Percentiles rank a stretch among this genome's conserved stretches.
phyloP scores from a whole-genome alignment of 1,140 invertebrate species.

The Heliconius melpomene region DNA sequence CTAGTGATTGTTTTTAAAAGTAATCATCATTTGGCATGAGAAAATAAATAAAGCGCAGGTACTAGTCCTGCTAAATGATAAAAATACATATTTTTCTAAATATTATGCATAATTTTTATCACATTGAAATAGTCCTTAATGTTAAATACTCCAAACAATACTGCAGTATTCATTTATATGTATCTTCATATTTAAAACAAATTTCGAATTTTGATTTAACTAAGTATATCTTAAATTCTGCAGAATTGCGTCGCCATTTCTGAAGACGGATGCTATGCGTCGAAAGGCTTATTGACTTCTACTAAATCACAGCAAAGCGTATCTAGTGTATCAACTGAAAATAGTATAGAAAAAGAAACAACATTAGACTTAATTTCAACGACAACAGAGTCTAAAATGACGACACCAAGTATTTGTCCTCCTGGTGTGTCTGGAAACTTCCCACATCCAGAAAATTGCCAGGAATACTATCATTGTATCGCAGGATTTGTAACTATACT shows the following conservation, averaged over 20 bases:
- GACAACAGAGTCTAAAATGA: conserved; percentile 10
- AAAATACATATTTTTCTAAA: too few relatives aligned
- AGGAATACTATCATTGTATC: conserved; percentile 51
- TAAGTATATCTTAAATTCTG: not conserved
- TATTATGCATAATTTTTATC: too few relatives aligned
- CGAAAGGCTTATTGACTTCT: conserved; percentile 20
- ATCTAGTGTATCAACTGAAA: not conserved
- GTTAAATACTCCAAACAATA: too few relatives aligned
- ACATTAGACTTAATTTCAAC: not conserved
- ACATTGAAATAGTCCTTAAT: too few relatives aligned
- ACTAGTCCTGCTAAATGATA: too few relatives aligned
- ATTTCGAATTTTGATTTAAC: not conserved
- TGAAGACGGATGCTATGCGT: conserved; percentile 37
- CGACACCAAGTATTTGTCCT: conserved; percentile 38
- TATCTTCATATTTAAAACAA: too few relatives aligned
- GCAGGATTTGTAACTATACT: conserved; percentile 46
- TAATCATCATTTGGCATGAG: too few relatives aligned
- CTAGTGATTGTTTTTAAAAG: too few relatives aligned
- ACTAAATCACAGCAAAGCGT: conserved; percentile 13
- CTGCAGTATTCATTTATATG: too few relatives aligned
- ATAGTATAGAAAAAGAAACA: not conserved
- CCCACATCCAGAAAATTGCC: conserved; percentile 49
- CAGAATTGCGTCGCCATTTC: conserved; percentile 26
- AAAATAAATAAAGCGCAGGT: too few relatives aligned
- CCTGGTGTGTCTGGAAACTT: conserved; percentile 47